Conservation (phyloP, 1,140 invertebrate species). For the Rhopalosiphum maidis region DNA sequence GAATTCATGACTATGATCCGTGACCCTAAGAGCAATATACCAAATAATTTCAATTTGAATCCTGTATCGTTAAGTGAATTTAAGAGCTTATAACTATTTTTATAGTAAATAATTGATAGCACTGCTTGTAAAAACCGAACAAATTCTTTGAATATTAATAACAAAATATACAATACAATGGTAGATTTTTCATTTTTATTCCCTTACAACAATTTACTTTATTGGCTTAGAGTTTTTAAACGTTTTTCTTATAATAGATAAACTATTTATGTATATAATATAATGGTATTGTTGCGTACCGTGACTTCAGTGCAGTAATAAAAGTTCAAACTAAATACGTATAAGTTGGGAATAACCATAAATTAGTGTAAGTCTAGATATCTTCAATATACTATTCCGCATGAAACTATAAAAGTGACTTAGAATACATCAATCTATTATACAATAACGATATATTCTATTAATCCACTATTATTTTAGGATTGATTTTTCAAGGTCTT, state of each 20-base stretch:
- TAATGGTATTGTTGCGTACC: neutral
- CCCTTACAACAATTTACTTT: neutral
- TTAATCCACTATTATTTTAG: neutral
- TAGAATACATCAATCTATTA: neutral
- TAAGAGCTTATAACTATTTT: neutral
- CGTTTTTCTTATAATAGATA: slow-evolving; percentile 11
- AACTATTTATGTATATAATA: neutral
- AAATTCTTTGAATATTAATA: slow-evolving; percentile 14
- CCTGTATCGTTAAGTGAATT: neutral
- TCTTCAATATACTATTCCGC: neutral
- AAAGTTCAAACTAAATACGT: neutral
- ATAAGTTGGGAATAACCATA: neutral
- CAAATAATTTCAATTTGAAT: neutral
- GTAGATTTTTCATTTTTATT: neutral
- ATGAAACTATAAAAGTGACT: neutral
- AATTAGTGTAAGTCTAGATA: neutral
- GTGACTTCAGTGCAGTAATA: neutral
- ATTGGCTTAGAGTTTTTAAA: neutral
- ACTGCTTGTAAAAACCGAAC: neutral
- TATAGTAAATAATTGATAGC: neutral
- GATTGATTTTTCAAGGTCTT: neutral
- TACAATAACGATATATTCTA: neutral
- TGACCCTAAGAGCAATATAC: neutral
- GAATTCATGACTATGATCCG: neutral
- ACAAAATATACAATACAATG: neutral